phyloP scores from a whole-genome alignment of 2,797 vertebrate species.

The Eupleurogrammus muticus region DNA sequence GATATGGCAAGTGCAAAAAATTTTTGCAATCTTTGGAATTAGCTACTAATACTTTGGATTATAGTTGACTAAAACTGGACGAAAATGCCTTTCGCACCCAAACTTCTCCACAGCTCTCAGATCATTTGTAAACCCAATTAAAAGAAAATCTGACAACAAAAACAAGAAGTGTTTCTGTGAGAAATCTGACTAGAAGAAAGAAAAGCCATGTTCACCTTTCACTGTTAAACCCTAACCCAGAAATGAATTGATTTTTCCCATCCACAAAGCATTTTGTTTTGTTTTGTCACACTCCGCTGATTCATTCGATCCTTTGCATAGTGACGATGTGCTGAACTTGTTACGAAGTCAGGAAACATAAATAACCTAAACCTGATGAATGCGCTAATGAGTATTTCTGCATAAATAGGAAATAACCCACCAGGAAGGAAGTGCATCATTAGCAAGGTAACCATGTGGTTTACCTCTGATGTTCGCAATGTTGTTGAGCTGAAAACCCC shows the following conservation, averaged over 20 bases:
- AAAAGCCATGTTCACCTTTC: background rate
- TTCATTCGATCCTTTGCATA: background rate
- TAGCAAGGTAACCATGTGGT: background rate
- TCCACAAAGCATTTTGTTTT: background rate
- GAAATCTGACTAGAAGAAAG: constrained; percentile 2
- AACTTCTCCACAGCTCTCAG: background rate
- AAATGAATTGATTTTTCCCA: background rate
- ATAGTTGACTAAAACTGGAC: too few species aligned
- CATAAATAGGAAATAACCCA: constrained; percentile 30
- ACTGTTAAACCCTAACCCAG: background rate
- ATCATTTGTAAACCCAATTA: background rate
- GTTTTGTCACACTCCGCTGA: background rate
- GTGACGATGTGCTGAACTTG: constrained; percentile 5
- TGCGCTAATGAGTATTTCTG: constrained; percentile 35
- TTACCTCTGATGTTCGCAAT: constrained; percentile 19
- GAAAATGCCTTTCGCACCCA: background rate
- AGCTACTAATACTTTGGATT: too few species aligned
- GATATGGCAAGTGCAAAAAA: too few species aligned
- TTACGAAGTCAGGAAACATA: constrained; percentile 4
- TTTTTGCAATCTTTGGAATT: too few species aligned
- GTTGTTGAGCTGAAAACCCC: background rate
- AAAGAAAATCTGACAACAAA: background rate
- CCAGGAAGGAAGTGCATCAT: constrained; percentile 24
- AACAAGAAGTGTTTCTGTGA: background rate
- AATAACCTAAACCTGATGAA: constrained; percentile 11